A percentile compares a stretch with the other conserved stretches of the same genome.
Evolutionary conservation across 2,888 invertebrate species (phyloP).

Genomic region (Hirtodrosophila confusa): DNA sequence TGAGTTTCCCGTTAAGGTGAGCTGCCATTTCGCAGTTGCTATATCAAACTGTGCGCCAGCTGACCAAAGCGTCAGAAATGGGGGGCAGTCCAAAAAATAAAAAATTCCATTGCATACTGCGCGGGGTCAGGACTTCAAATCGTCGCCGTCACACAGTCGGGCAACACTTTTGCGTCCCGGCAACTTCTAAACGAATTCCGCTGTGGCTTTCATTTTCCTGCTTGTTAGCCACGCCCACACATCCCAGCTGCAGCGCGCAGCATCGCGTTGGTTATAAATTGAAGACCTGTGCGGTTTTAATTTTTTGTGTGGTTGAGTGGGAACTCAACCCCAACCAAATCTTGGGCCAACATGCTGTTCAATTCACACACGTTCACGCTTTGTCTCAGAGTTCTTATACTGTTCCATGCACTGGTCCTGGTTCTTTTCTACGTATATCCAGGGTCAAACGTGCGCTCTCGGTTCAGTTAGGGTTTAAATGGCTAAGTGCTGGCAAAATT

Average conservation of each 20-base stretch:
- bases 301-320: constrained; percentile 39
- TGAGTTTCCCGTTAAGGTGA: constrained; percentile 70
- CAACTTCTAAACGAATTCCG: constrained; percentile 73
- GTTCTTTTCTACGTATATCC: constrained; percentile 18
- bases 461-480: constrained; percentile 75
- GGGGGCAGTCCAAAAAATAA: constrained; percentile 12
- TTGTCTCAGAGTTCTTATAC: constrained; percentile 32
- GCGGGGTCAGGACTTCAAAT: constrained; percentile 70
- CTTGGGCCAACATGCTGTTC: constrained; percentile 52
- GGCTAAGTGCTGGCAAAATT: constrained; percentile 76
- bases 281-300: constrained; percentile 67
- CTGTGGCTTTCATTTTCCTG: constrained; percentile 71
- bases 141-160: constrained; percentile 64
- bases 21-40: constrained; percentile 74
- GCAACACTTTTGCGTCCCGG: constrained; percentile 49
- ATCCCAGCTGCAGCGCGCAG: constrained; percentile 19
- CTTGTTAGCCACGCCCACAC: constrained; percentile 65
- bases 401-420: constrained; percentile 17
- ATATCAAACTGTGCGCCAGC: constrained; percentile 64
- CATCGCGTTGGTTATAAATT: constrained; percentile 70
- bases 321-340: constrained; percentile 38
- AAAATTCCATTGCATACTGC: constrained; percentile 34
- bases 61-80: constrained; percentile 26
- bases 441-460: constrained; percentile 74
- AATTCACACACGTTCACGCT: constrained; percentile 55